These are phyloP conservation scores for Volucella bombylans DNA, from an alignment of 2,888 invertebrate species.

Conservation along the genomic window DNA sequence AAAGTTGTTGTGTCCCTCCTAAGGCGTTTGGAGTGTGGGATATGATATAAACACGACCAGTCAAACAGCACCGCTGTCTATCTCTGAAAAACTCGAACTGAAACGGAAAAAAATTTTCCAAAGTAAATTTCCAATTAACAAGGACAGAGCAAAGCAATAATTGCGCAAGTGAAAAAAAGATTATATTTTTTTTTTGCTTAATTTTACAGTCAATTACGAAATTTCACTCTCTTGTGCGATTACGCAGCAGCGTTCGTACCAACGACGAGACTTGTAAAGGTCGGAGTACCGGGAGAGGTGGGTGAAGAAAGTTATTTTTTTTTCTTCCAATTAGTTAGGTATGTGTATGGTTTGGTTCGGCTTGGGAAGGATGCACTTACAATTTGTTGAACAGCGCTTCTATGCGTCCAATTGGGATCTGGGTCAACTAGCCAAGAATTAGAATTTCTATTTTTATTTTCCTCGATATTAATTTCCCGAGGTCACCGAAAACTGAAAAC, in stretches of 20 bases:
- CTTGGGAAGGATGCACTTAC: constrained; percentile 34
- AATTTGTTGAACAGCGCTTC: constrained; percentile 22
- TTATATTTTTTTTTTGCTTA: constrained; percentile 4
- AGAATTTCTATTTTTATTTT: constrained; percentile 51
- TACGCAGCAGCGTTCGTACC: constrained; percentile 49
- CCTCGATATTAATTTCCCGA: neutral
- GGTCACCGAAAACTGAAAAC: constrained; percentile 59
- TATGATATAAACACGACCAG: neutral
- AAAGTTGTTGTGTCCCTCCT: constrained; percentile 2
- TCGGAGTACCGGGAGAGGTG: neutral
- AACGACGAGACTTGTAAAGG: neutral
- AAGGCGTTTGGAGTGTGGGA: neutral
- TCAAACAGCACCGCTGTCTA: constrained; percentile 1
- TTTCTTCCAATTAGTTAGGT: neutral
- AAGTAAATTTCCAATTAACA: constrained; percentile 33
- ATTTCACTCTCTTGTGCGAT: constrained; percentile 45
- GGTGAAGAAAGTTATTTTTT: neutral
- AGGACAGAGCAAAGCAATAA: constrained; percentile 30
- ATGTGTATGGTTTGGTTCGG: neutral
- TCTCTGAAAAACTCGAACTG: constrained; percentile 29
- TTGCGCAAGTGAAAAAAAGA: constrained; percentile 49
- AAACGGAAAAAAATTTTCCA: constrained; percentile 46
- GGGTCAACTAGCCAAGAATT: constrained; percentile 51
- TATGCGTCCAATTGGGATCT: constrained; percentile 20
- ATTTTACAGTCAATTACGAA: constrained; percentile 57